Percentiles rank a stretch among this genome's conserved stretches.
Evolutionary conservation across 2,888 invertebrate species (phyloP).

Genomic region (Rhyacophila evoluta): DNA sequence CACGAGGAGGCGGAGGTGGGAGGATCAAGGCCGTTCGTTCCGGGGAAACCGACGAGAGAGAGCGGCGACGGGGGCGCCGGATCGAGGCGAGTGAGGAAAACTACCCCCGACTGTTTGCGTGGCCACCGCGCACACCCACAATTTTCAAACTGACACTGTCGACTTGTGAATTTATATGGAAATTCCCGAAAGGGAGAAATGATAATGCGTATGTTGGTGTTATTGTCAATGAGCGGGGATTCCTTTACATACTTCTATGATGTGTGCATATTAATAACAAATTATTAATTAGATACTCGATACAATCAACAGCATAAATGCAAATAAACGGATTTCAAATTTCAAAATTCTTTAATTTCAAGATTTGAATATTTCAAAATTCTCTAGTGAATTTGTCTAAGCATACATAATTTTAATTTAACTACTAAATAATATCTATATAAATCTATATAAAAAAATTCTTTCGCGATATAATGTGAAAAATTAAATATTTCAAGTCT

Average conservation of each 20-base stretch:
- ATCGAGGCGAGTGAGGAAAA: slow-evolving; percentile 34
- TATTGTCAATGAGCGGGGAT: slow-evolving; percentile 8
- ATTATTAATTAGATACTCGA: too few relatives aligned
- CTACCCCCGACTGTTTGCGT: slow-evolving; percentile 19
- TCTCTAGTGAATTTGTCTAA: too few relatives aligned
- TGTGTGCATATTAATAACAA: too few relatives aligned
- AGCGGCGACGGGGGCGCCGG: slow-evolving; percentile 40
- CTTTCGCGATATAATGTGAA: too few relatives aligned
- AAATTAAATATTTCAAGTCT: too few relatives aligned
- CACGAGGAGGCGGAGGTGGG: slow-evolving; percentile 36
- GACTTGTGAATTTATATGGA: not conserved
- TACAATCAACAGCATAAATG: too few relatives aligned
- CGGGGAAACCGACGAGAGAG: slow-evolving; percentile 33
- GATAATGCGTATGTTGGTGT: not conserved
- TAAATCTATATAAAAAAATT: too few relatives aligned
- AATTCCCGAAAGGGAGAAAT: not conserved
- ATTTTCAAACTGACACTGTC: not conserved
- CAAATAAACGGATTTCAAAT: too few relatives aligned
- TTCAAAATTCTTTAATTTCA: too few relatives aligned
- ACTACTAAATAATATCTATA: too few relatives aligned
- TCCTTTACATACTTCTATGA: not conserved
- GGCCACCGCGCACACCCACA: slow-evolving; percentile 38
- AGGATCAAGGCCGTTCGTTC: slow-evolving; percentile 48
- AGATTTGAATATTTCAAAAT: too few relatives aligned
- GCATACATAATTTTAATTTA: too few relatives aligned